Base-by-base conservation (phyloP, 2,888 invertebrate species). In the Calephelis perditalis region DNA sequence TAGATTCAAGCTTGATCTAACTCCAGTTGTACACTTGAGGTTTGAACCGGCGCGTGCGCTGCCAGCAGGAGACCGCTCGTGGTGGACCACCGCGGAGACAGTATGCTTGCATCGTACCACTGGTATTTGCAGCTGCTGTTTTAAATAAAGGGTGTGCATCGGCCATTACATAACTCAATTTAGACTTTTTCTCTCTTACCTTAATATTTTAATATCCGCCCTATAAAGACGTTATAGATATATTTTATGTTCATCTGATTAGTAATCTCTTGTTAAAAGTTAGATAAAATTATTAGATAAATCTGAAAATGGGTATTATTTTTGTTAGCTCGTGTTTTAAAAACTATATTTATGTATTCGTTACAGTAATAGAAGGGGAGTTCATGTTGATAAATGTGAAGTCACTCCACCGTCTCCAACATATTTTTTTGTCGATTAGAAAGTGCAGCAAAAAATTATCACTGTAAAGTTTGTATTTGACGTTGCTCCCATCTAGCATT, bases 151-250 rank as follows among this genome's bases (percentile, higher is more conserved):
- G 52, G 52, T 52, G 52, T 52, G 26, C 35, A 52, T 35, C 49
- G 7, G n/a, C 52, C 11, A 11, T 52, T 52, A 52, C 36, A 52
- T 52, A 52, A 52, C 52, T 52, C 52, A 52, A 35, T 35, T 52
- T 52, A 36, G 10, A 36, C 35, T 52, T 52, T 52, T 52, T 52
- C 35, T 35, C 7, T 35, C 36, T 11, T 11, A 35, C 52, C 11
- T 36, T 11, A 11, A 52, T 6, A 52, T 52, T 35, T 11, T 52
- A 11, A 35, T 35, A 52, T 52, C 36, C 35, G 52, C 36, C 52
- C n/a, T 52, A 52, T 52, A 36, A 36, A 52, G 52, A 52, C 52
- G 6, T 52, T 52, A 49, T 52, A 52, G 52, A 52, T 52, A 26
- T 35, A 52, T 52, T 11, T 52, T 52, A 52, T 35, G 52, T 52